Evolutionary conservation across 2,797 vertebrate species (phyloP).

Genomic region (Sebastes hubbsi): DNA sequence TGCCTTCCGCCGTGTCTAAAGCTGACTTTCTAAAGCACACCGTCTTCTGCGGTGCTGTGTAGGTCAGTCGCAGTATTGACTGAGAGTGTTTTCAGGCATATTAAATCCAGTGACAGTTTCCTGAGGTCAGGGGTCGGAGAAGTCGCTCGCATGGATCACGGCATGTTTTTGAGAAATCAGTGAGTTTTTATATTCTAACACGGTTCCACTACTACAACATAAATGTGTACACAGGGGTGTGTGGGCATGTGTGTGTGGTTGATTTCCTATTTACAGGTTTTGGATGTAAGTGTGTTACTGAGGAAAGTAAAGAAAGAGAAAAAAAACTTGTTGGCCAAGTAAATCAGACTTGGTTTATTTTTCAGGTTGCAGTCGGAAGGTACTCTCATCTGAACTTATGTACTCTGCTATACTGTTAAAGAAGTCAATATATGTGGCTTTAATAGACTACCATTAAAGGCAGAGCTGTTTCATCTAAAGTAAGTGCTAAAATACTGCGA

Average conservation of each 20-base stretch:
- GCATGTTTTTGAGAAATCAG: constrained; percentile 2
- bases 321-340: constrained; percentile 27
- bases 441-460: constrained; percentile 66
- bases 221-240: background rate
- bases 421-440: constrained; percentile 55
- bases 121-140: constrained; percentile 41
- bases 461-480: constrained; percentile 52
- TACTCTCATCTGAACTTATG: constrained; percentile 12
- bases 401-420: constrained; percentile 18
- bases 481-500: constrained; percentile 49
- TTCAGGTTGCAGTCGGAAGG: background rate
- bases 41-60: constrained; percentile 64
- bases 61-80: constrained; percentile 67
- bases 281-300: background rate
- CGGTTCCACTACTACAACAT: background rate
- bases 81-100: constrained; percentile 50
- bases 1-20: constrained; percentile 63
- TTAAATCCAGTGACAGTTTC: constrained; percentile 62
- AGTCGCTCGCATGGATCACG: constrained; percentile 11
- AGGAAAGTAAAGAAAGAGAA: constrained; percentile 2
- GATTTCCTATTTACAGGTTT: background rate
- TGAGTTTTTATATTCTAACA: constrained; percentile 26
- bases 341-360: constrained; percentile 28
- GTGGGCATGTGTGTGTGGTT: background rate
- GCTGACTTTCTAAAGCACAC: constrained; percentile 64